phyloP scores from a whole-genome alignment of 2,797 vertebrate species.

The Sandelia bainsii region DNA sequence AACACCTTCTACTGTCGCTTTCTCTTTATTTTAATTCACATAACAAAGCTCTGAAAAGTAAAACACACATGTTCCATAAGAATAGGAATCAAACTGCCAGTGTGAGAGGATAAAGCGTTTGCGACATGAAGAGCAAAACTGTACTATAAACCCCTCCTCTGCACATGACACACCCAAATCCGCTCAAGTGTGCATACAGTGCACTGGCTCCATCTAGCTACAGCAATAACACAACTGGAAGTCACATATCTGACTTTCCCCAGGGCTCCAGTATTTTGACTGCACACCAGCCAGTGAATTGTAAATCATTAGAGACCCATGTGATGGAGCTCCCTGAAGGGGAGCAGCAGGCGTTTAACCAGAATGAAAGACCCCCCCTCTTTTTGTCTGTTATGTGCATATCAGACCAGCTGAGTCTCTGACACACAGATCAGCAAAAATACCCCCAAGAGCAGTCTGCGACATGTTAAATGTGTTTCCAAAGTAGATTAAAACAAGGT shows the following conservation, averaged over 20 bases:
- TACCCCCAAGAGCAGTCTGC: not conserved
- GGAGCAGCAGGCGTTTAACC: slow-evolving; percentile 27
- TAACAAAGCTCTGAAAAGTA: slow-evolving; percentile 2
- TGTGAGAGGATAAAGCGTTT: not conserved
- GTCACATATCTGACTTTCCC: slow-evolving; percentile 20
- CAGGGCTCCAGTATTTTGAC: slow-evolving; percentile 29
- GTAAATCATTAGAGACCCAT: slow-evolving; percentile 68
- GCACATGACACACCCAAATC: slow-evolving; percentile 68
- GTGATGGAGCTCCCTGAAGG: slow-evolving; percentile 53
- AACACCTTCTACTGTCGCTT: not conserved
- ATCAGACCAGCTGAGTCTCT: slow-evolving; percentile 43
- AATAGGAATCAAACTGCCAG: not conserved
- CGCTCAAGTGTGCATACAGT: not conserved
- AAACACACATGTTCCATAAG: not conserved
- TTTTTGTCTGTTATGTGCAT: slow-evolving; percentile 19
- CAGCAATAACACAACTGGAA: slow-evolving; percentile 9
- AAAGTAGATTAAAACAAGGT: slow-evolving; percentile 2
- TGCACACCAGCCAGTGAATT: slow-evolving; percentile 35
- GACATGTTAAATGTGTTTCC: not conserved
- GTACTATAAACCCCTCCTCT: slow-evolving; percentile 13
- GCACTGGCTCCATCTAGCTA: slow-evolving; percentile 64
- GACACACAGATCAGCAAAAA: slow-evolving; percentile 37
- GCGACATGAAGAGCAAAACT: slow-evolving; percentile 20
- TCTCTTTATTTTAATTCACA: not conserved
- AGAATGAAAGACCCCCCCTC: too few relatives aligned